Evolutionary conservation across 1,140 invertebrate species (phyloP).

Genomic region (Manduca sexta): DNA sequence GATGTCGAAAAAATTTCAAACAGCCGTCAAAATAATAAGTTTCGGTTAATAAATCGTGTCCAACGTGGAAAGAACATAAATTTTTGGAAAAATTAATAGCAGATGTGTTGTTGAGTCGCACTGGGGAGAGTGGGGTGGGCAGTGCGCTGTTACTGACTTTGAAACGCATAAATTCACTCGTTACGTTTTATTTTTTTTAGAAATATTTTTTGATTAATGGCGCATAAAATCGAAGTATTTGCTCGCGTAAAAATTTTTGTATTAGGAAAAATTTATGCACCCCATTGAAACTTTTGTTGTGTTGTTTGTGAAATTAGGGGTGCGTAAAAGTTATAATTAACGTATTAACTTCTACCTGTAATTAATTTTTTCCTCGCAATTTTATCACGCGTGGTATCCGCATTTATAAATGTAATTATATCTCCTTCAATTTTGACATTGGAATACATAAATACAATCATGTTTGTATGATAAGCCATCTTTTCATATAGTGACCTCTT

Average conservation of each 20-base stretch:
- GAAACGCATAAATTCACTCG: conserved; percentile 65
- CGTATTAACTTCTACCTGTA: conserved; percentile 6
- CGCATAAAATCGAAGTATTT: conserved; percentile 56
- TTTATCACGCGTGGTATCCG: no score
- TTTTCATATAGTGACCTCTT: no score
- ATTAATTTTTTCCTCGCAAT: no score
- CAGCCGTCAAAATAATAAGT: conserved; percentile 60
- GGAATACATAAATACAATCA: no score
- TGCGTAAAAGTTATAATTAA: conserved; percentile 12
- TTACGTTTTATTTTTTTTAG: conserved; percentile 50
- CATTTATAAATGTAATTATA: no score
- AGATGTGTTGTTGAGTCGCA: conserved; percentile 64
- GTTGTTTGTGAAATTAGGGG: conserved; percentile 15
- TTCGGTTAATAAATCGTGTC: conserved; percentile 63
- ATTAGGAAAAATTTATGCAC: conserved; percentile 28
- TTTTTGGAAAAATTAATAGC: conserved; percentile 66
- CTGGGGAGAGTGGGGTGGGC: conserved; percentile 29
- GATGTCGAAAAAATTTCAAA: conserved; percentile 51
- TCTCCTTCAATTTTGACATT: no score
- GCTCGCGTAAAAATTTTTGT: conserved; percentile 28
- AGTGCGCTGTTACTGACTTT: conserved; percentile 43
- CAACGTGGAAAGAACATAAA: conserved; percentile 53
- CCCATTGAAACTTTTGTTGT: conserved; percentile 1
- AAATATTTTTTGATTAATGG: conserved; percentile 59
- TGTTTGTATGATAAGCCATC: no score